Conservation (phyloP, 37 sponge, comb jelly and placozoan species). For the Eunapius fragilis region DNA sequence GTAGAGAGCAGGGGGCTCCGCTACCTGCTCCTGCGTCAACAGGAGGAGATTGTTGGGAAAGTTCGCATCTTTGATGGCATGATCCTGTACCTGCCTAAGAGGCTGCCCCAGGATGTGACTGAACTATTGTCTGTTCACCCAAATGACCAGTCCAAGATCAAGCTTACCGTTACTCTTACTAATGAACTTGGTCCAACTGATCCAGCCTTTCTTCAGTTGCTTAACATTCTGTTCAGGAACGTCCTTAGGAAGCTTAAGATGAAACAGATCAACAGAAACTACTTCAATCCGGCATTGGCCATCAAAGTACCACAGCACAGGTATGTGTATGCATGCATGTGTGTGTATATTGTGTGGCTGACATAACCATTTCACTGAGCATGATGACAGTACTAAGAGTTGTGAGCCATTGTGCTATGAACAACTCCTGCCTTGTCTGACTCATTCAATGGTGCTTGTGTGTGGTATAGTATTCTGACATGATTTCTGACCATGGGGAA, state of each 20-base stretch:
- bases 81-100: conserved; percentile 78
- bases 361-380: background rate
- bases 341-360: too few relatives aligned
- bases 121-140: conserved; percentile 36
- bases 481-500: too few relatives aligned
- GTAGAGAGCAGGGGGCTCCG: conserved; percentile 67
- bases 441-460: background rate
- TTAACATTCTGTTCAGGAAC: conserved; percentile 85
- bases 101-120: conserved; percentile 40
- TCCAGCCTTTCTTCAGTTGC: conserved; percentile 79
- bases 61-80: conserved; percentile 84
- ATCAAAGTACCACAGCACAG: conserved; percentile 70
- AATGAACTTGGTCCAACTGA: conserved; percentile 65
- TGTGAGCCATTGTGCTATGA: background rate
- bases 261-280: conserved; percentile 85
- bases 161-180: conserved; percentile 76
- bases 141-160: conserved; percentile 49
- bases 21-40: conserved; percentile 48
- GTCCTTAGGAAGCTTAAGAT: conserved; percentile 71
- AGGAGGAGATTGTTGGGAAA: conserved; percentile 62
- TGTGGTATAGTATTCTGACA: too few relatives aligned
- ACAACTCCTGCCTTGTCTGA: background rate
- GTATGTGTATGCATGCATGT: conserved; percentile 11
- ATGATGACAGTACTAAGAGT: background rate
- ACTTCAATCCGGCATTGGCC: conserved; percentile 51